Percentiles rank a stretch among this genome's conserved stretches.
These are phyloP conservation scores for Enteromius unitaeniatus DNA, from an alignment of 2,797 vertebrate species.

Conservation along the genomic window DNA sequence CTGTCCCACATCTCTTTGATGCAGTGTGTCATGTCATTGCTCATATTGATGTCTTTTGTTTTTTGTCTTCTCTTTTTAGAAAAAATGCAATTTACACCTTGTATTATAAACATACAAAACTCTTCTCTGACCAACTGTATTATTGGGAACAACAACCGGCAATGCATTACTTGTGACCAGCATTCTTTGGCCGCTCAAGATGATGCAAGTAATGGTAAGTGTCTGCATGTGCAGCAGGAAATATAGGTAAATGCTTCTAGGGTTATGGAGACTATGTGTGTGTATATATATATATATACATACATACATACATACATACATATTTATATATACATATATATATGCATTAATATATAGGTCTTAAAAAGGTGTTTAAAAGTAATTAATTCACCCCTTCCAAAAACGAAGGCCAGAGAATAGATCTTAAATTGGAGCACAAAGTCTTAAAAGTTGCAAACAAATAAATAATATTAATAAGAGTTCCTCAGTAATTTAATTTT, in stretches of 20 bases:
- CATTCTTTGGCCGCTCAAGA: conserved; percentile 58
- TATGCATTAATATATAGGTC: neutral
- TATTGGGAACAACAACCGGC: conserved; percentile 67
- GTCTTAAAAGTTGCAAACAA: neutral
- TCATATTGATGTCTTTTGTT: neutral
- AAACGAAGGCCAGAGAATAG: neutral
- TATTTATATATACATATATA: too few relatives aligned
- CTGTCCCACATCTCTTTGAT: conserved; percentile 45
- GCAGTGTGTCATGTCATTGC: neutral
- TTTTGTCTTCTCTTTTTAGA: conserved; percentile 44
- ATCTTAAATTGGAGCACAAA: neutral
- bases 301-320: too few relatives aligned
- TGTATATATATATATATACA: too few relatives aligned
- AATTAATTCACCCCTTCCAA: neutral
- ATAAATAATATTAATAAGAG: neutral
- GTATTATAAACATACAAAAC: conserved; percentile 79
- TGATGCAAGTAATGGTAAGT: conserved; percentile 57
- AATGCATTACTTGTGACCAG: conserved; percentile 52
- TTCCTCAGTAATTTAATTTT: neutral
- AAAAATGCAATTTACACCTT: conserved; percentile 56
- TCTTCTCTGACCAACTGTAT: conserved; percentile 75
- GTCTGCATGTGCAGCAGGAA: neutral
- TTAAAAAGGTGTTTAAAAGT: neutral
- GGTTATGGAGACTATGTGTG: neutral
- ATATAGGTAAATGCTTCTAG: neutral